These are phyloP conservation scores for Grus americana DNA, from an alignment of 2,113 vertebrate genomes.

Conservation along the genomic window DNA sequence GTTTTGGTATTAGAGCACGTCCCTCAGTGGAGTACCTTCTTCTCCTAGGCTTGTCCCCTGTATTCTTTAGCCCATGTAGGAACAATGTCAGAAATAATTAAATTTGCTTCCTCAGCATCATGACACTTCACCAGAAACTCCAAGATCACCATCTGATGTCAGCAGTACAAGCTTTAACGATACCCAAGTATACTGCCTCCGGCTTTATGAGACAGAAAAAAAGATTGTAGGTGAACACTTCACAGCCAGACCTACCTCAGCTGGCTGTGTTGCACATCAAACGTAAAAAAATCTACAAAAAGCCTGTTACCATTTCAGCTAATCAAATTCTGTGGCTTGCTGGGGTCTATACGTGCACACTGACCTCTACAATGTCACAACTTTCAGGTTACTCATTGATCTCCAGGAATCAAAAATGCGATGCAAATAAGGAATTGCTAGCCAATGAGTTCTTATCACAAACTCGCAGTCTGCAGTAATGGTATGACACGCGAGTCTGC, in stretches of 20 bases:
- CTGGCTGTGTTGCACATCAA: neutral
- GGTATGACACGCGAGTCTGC: neutral
- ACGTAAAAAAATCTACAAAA: neutral
- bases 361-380: constrained; percentile 50
- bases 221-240: neutral
- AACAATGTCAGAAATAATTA: neutral
- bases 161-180: constrained; percentile 9
- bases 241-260: neutral
- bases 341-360: neutral
- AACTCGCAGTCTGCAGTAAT: neutral
- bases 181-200: neutral
- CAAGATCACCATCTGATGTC: neutral
- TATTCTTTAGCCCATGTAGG: neutral
- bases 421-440: constrained; percentile 50
- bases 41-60: neutral
- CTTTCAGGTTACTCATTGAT: constrained; percentile 56
- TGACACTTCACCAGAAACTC: neutral
- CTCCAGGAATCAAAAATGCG: neutral
- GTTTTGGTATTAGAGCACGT: neutral
- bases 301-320: neutral
- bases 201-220: neutral
- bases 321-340: constrained; percentile 11
- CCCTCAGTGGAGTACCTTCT: neutral
- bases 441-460: constrained; percentile 43
- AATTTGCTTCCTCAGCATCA: neutral